Conservation (phyloP, 1,140 invertebrate species). For the Procambarus virginalis region DNA sequence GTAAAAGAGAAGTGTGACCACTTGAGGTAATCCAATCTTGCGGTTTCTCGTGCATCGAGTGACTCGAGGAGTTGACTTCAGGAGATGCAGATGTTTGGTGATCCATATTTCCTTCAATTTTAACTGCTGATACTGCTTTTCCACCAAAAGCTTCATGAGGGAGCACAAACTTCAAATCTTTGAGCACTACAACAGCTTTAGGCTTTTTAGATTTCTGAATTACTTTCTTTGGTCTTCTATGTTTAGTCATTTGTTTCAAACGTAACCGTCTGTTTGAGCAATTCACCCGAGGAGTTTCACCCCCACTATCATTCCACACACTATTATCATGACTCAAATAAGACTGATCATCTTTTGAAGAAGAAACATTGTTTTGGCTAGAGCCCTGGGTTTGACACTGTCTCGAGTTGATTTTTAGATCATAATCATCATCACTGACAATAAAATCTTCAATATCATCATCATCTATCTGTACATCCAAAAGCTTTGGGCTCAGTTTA, state of each 20-base stretch:
- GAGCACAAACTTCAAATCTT: constrained; percentile 41
- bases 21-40: not conserved
- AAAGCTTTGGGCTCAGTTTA: not conserved
- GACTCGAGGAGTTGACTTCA: too few relatives aligned
- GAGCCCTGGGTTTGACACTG: not conserved
- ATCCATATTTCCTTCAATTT: constrained; percentile 24
- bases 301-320: not conserved
- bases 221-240: not conserved
- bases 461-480: not conserved
- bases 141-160: constrained; percentile 39
- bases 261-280: not conserved
- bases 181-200: constrained; percentile 22
- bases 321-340: not conserved
- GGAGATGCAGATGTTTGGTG: not conserved
- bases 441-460: not conserved
- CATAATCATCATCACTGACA: not conserved
- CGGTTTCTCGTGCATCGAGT: not conserved
- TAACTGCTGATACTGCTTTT: constrained; percentile 31
- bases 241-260: not conserved
- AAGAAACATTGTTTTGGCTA: not conserved
- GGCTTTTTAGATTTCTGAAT: not conserved
- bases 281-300: not conserved
- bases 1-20: not conserved
- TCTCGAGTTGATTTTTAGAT: not conserved
- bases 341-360: not conserved